Conservation (phyloP, 1,140 invertebrate species). For the Penaeus chinensis region DNA sequence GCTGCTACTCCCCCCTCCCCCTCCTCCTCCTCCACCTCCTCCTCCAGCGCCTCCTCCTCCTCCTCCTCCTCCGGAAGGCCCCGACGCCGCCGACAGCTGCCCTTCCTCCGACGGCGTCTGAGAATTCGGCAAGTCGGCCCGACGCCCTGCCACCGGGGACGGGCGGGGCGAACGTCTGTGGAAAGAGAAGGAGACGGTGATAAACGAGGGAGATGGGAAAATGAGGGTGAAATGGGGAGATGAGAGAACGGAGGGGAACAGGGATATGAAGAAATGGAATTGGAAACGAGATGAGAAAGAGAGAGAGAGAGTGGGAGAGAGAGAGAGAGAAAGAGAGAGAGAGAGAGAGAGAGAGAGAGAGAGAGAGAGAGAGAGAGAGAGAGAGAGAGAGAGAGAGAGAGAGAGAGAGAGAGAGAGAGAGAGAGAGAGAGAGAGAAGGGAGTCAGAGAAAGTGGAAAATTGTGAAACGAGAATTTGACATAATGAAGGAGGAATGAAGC, state of each 20-base stretch:
- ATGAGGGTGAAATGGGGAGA: not conserved
- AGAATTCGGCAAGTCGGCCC: conserved; percentile 5
- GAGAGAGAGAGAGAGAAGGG: not conserved
- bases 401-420: not conserved
- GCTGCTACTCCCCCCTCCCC: no score
- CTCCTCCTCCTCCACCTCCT: no score
- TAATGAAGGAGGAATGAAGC: not conserved
- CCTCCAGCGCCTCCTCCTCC: no score
- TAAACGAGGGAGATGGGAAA: not conserved
- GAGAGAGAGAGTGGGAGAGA: no score
- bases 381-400: not conserved
- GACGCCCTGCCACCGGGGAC: conserved; percentile 31
- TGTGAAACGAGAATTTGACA: no score
- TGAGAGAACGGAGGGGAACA: not conserved
- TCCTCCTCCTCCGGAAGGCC: not conserved
- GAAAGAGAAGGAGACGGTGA: not conserved
- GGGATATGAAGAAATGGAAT: not conserved
- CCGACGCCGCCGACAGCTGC: not conserved
- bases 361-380: not conserved
- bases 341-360: not conserved
- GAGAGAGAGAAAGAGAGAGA: not conserved
- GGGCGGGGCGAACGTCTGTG: conserved; percentile 39
- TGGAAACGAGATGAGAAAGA: no score
- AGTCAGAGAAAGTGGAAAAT: no score
- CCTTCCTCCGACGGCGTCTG: no score